Evolutionary conservation across 2,797 vertebrate species (phyloP).

Genomic region (Chloroceryle amazona): DNA sequence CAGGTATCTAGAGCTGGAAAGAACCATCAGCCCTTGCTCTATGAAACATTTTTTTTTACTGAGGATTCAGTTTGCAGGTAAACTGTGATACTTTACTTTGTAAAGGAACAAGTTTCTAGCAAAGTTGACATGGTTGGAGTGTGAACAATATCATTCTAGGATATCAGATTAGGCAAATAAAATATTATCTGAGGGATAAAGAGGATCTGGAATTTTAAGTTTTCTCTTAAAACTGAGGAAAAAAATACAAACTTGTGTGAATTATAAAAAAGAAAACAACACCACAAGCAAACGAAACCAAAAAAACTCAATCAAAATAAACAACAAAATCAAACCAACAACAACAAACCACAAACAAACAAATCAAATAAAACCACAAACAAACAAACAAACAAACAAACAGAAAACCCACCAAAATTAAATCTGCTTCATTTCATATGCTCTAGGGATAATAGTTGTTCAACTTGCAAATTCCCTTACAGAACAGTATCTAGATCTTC

Average conservation of each 20-base stretch:
- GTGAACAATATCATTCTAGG: not conserved
- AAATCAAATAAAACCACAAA: no score
- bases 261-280: not conserved
- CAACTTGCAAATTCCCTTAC: not conserved
- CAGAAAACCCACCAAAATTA: not conserved
- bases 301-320: no score
- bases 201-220: not conserved
- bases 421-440: not conserved
- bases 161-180: not conserved
- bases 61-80: not conserved
- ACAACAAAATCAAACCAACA: no score
- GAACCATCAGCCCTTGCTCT: not conserved
- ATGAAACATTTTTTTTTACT: not conserved
- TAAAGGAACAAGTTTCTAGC: not conserved
- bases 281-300: no score
- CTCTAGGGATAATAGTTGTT: not conserved
- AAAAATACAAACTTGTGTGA: not conserved
- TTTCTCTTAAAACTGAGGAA: not conserved
- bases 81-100: not conserved
- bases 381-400: no score
- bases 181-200: not conserved
- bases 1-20: not conserved
- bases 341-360: no score
- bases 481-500: not conserved
- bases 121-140: fast-evolving